Conservation (phyloP, 2,113 vertebrate species). For the Gasterosteus nipponicus region DNA sequence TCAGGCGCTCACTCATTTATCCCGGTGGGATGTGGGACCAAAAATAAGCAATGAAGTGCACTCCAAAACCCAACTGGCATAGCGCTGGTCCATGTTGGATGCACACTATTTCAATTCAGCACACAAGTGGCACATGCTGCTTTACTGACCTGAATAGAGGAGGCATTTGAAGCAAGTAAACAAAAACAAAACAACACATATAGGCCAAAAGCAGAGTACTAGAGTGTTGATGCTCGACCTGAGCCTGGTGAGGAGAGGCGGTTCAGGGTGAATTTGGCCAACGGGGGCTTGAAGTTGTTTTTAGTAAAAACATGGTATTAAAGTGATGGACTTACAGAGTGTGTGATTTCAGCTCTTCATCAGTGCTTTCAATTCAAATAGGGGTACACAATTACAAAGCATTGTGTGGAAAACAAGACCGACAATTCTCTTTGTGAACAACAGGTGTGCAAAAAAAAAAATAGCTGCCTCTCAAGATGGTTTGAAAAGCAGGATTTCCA, state of each 20-base stretch:
- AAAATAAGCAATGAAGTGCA: background rate
- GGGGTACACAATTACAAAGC: slow-evolving; percentile 1
- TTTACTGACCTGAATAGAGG: background rate
- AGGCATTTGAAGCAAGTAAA: slow-evolving; percentile 1
- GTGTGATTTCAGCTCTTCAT: background rate
- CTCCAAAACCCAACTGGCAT: background rate
- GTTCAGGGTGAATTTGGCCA: background rate
- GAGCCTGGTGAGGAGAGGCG: background rate
- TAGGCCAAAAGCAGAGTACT: background rate
- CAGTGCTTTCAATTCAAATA: background rate
- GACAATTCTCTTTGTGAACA: slow-evolving; percentile 50
- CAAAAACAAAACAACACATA: background rate
- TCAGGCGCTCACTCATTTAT: slow-evolving; percentile 10
- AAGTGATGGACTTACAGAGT: background rate
- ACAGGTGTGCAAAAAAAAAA: slow-evolving; percentile 62
- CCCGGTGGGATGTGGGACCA: background rate
- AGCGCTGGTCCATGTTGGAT: background rate
- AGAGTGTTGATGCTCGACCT: background rate
- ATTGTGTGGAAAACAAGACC: slow-evolving; percentile 32
- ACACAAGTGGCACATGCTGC: background rate
- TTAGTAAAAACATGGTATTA: background rate
- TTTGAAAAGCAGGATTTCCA: slow-evolving; percentile 37
- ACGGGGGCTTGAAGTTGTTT: background rate
- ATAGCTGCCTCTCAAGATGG: slow-evolving; percentile 53
- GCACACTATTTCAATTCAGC: slow-evolving; percentile 1